Evolutionary conservation across 1,140 invertebrate genomes (phyloP), one percentile per base, ranked within the genome.

Genomic region (Tetramorium simillimum): DNA sequence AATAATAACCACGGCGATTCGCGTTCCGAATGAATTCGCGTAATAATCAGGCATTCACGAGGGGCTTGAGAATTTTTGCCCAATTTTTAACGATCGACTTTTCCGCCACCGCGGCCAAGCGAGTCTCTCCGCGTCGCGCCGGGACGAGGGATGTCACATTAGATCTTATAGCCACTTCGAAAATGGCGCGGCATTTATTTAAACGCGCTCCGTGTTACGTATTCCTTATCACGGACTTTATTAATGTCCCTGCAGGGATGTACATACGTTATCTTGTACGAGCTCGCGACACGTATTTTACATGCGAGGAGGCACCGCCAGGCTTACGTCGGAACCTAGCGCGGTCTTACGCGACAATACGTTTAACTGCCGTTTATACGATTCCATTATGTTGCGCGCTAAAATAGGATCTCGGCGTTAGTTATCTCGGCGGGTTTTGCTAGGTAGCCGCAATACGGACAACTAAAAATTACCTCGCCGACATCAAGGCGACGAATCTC

Each of bases 381-480:
- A 90, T 90, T 89, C 88, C 76, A 89, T 90, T 88, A 89, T 78
- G 85, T 78, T 72, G n/a, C 53, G 84, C 46, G 43, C 46, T 33
- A 65, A 67, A 89, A 76, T 33, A 56, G 62, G 88, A 90, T 86
- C 85, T 72, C 51, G 51, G 51, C 51, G 51, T n/a, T 53, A 81
- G 86, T 86, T 89, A 86, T 81, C 88, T 81, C 73, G 82, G 75
- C 69, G 46, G 53, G 80, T 89, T 77, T 89, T 69, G 67, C 63
- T 46, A 78, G 72, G 58, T 56, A 58, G 9, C 81, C 60, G 87
- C 60, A 28, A 18, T 43, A 33, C 82, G 46, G 28, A 65, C 88
- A 89, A 89, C 49, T 89, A 89, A 89, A 89, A 89, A 89, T 51
- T 70, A 88, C 72, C 67, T 51, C 63, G 24, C 18, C 80, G 80